These are phyloP conservation scores for Odontocerum albicorne DNA, from an alignment of 2,888 invertebrate species.

Conservation along the genomic window DNA sequence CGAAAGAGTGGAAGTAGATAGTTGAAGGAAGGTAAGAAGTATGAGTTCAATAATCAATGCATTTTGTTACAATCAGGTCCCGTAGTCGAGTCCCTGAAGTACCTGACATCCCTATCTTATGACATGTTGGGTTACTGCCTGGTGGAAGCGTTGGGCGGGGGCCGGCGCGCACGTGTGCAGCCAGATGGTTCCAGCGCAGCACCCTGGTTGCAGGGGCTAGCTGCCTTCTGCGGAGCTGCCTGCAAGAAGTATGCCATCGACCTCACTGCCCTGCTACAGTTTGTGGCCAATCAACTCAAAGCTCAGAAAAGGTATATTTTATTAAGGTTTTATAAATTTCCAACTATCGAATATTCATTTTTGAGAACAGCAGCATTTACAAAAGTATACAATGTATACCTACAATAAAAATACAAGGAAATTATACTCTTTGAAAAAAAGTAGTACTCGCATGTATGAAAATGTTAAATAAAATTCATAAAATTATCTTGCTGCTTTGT, in stretches of 20 bases:
- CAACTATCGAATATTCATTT: too few relatives aligned
- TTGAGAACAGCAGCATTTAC: too few relatives aligned
- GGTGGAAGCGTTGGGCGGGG: conserved; percentile 86
- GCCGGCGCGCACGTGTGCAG: conserved; percentile 75
- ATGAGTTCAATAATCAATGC: too few relatives aligned
- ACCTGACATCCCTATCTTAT: conserved; percentile 90
- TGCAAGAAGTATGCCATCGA: conserved; percentile 98
- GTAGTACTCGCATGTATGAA: too few relatives aligned
- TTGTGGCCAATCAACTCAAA: conserved; percentile 95
- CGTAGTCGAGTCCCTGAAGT: conserved; percentile 97
- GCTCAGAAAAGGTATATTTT: conserved; percentile 82
- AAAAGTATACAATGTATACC: too few relatives aligned
- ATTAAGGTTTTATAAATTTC: too few relatives aligned
- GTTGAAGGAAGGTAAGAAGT: too few relatives aligned
- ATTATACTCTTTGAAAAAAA: too few relatives aligned
- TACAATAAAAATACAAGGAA: too few relatives aligned
- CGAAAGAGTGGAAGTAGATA: too few relatives aligned
- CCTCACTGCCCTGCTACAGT: conserved; percentile 91
- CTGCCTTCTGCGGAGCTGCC: conserved; percentile 93
- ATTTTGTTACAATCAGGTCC: conserved; percentile 56
- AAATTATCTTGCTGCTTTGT: too few relatives aligned
- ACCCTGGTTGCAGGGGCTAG: conserved; percentile 90
- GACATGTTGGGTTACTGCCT: conserved; percentile 96
- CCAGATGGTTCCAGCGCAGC: conserved; percentile 91
- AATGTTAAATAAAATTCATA: too few relatives aligned